Evolutionary conservation across 2,888 invertebrate species (phyloP).

Genomic region (Dichetophora obliterata): DNA sequence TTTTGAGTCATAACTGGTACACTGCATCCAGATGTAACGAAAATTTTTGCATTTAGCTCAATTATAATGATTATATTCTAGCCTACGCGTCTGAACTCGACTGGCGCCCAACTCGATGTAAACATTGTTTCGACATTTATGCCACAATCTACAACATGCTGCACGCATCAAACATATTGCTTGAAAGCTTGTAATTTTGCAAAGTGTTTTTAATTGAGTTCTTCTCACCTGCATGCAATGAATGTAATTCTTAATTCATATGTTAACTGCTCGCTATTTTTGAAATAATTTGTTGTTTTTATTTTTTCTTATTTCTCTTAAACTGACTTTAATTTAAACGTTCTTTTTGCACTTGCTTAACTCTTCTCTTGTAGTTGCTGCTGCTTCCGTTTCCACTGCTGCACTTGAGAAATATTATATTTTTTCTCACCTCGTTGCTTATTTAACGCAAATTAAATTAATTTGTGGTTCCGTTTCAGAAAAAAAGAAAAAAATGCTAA

Average conservation of each 20-base stretch:
- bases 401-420: slow-evolving; percentile 25
- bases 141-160: too few relatives aligned
- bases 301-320: neutral
- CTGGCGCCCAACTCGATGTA: too few relatives aligned
- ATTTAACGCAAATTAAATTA: slow-evolving; percentile 56
- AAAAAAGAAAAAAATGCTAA: neutral
- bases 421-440: slow-evolving; percentile 54
- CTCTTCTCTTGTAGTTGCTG: slow-evolving; percentile 4
- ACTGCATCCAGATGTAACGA: too few relatives aligned
- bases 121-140: too few relatives aligned
- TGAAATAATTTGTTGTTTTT: neutral
- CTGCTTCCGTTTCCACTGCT: neutral
- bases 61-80: too few relatives aligned
- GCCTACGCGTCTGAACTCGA: too few relatives aligned
- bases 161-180: neutral
- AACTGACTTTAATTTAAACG: neutral
- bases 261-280: slow-evolving; percentile 17
- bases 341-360: slow-evolving; percentile 3
- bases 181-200: slow-evolving; percentile 31
- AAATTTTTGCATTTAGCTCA: too few relatives aligned
- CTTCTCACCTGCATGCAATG: slow-evolving; percentile 42
- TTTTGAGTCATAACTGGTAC: too few relatives aligned
- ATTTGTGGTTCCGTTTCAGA: slow-evolving; percentile 53
- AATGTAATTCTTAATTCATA: slow-evolving; percentile 27
- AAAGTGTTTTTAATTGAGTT: slow-evolving; percentile 41